Base-by-base conservation (phyloP, 2,113 vertebrate species). In the Theristicus caerulescens region DNA sequence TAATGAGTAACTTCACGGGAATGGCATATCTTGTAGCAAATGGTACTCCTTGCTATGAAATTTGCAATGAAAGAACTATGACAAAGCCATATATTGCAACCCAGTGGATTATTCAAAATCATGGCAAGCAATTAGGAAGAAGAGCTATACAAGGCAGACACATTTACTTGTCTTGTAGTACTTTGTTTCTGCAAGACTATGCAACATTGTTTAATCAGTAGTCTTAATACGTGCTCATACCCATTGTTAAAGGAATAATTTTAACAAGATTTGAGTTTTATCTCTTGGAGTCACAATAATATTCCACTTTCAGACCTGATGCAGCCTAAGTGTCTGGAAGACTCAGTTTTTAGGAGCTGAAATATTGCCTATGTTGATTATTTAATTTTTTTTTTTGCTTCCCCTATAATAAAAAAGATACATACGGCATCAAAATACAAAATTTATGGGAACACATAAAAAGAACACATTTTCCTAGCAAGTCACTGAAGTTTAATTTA, bases 401-500 rank as follows among this genome's bases (percentile, higher is more conserved):
- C 46, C 40, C 25, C 82, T 62, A 7, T 95, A 94, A 94, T 94
- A 96, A 96, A 95, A 93, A 78, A 27, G 38, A 86, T 76, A 94
- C 40, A 82, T 11, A 21, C 5, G 76, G 46, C 84, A 84, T 16
- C 29, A 58, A 94, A 96, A 91, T n/a, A 40, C 88, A 82, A 4
- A 36, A 94, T 96, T 97, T 96, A 95, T 90, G 62, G 89, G 29
- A 76, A 24, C 44, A 58, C 78, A 90, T 95, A 86, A 97, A 92
- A 93, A 78, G 38, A 86, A 42, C 69, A 85, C 65, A 62, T 88
- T 96, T 96, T 94, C 88, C 88, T 65, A 94, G 95, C 32, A 51
- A 97, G 93, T 70, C 80, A 55, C 7, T 93, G 91, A 57, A 90
- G 71, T 95, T 96, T 96, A 96, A 96, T 97, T 94, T 94, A 94